phyloP scores from a whole-genome alignment of 2,797 vertebrate genomes.

The Hydrocynus forskahlii region DNA sequence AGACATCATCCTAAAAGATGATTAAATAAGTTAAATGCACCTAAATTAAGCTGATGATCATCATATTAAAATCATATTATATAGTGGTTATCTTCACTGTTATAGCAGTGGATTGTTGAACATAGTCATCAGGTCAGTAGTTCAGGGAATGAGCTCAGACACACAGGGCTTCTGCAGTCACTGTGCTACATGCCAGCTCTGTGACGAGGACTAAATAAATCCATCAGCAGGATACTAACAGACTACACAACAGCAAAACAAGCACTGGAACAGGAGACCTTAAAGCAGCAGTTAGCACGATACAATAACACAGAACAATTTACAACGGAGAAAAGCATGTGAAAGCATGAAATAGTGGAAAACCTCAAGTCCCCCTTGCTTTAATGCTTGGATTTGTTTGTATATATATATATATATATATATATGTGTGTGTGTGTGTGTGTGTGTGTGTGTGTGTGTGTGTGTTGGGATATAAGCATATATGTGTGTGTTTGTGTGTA shows the following conservation, averaged over 20 bases:
- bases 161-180: conserved; percentile 66
- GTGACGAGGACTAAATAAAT: conserved; percentile 77
- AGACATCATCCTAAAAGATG: neutral
- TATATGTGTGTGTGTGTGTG: too few species aligned
- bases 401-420: too few species aligned
- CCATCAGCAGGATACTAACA: conserved; percentile 20
- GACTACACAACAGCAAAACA: conserved; percentile 1
- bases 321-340: too few species aligned
- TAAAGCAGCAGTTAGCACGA: neutral
- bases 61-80: neutral
- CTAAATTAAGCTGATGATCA: neutral
- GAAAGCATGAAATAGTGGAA: too few species aligned
- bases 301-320: too few species aligned
- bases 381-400: too few species aligned
- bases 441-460: too few species aligned
- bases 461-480: too few species aligned
- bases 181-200: conserved; percentile 68
- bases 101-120: conserved; percentile 64
- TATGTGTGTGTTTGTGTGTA: too few species aligned
- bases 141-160: conserved; percentile 64
- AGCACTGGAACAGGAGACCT: neutral
- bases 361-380: too few species aligned
- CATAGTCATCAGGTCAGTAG: conserved; percentile 80
- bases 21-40: neutral
- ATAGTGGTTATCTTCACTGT: neutral